Percentiles rank a stretch among this genome's conserved stretches.
Conservation (phyloP, 2,888 invertebrate genomes). For the Rotaria sp. region DNA sequence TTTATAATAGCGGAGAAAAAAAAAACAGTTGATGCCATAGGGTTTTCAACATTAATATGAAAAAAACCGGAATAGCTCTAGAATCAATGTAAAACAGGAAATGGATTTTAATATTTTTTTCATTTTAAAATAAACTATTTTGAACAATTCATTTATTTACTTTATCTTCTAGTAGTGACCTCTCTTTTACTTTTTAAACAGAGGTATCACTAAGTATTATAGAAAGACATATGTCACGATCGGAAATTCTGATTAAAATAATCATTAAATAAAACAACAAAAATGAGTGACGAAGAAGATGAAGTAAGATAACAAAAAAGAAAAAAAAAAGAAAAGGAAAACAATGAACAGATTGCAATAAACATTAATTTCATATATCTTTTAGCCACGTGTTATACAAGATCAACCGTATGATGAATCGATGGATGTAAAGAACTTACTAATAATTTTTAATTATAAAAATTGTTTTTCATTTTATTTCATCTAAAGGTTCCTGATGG, state of each 20-base stretch:
- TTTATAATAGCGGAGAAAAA: too few species aligned
- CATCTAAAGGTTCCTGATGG: constrained; percentile 44
- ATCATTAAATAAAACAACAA: background rate
- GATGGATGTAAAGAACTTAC: background rate
- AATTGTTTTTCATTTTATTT: too few species aligned
- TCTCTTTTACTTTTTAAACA: background rate
- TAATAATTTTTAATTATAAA: background rate
- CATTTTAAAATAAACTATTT: too few species aligned
- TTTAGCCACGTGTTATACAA: background rate
- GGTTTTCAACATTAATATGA: too few species aligned
- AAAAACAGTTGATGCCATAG: too few species aligned
- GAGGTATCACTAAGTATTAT: background rate
- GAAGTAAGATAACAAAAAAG: background rate
- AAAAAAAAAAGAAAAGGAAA: too few species aligned
- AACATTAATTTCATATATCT: background rate
- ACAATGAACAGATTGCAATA: too few species aligned
- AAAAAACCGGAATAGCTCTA: too few species aligned
- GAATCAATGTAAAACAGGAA: too few species aligned
- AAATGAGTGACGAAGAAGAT: background rate
- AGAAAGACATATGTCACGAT: background rate
- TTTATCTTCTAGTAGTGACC: background rate
- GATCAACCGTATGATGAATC: constrained; percentile 15
- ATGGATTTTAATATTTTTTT: too few species aligned
- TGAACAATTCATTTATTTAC: too few species aligned
- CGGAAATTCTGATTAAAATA: background rate